phyloP scores from a whole-genome alignment of 2,888 invertebrate genomes.

The Cancer borealis region DNA sequence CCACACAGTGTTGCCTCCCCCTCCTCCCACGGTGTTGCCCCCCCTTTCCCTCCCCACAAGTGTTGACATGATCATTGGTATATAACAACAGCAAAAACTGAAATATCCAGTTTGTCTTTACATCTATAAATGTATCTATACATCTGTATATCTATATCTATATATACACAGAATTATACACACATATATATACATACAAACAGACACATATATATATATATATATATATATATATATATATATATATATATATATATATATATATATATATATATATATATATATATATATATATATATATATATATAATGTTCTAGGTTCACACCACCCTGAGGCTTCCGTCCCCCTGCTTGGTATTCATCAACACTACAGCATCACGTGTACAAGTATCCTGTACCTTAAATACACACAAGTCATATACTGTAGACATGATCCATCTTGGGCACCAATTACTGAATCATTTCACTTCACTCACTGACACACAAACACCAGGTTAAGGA shows the following conservation, averaged over 20 bases:
- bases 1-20: too few species aligned
- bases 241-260: too few species aligned
- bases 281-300: background rate
- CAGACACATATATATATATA: background rate
- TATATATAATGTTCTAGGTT: background rate
- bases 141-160: too few species aligned
- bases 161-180: too few species aligned
- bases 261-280: too few species aligned
- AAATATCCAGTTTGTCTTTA: slow-evolving; percentile 18
- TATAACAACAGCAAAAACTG: slow-evolving; percentile 33
- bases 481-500: background rate
- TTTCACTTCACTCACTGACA: background rate
- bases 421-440: background rate
- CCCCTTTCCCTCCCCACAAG: background rate
- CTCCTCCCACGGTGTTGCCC: too few species aligned
- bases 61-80: slow-evolving; percentile 38
- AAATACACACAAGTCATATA: background rate
- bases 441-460: background rate
- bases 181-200: background rate
- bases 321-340: slow-evolving; percentile 51
- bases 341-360: slow-evolving; percentile 14
- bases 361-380: background rate
- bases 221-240: background rate
- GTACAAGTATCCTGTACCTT: background rate
- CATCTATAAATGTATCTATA: too few species aligned